Evolutionary conservation across 2,888 invertebrate species (phyloP).

Genomic region (Drosophila ustulata): DNA sequence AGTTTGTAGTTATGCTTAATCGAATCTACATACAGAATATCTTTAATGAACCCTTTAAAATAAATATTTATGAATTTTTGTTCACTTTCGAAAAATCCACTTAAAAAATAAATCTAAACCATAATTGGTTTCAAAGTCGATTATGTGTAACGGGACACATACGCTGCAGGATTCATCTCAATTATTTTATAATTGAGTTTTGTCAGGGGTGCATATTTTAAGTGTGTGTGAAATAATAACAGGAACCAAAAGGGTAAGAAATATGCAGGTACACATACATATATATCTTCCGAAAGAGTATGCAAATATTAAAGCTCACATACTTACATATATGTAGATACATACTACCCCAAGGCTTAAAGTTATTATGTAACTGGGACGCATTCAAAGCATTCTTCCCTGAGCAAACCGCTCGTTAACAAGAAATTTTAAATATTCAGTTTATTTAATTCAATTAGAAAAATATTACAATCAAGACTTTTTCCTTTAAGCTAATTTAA

Average conservation of each 20-base stretch:
- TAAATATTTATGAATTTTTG: neutral
- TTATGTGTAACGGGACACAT: slow-evolving; percentile 27
- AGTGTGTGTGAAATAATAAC: slow-evolving; percentile 21
- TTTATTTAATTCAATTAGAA: no score
- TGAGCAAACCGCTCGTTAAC: neutral
- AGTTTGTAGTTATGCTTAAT: neutral
- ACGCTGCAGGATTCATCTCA: slow-evolving; percentile 22
- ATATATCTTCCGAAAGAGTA: neutral
- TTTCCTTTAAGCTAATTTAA: no score
- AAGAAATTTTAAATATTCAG: neutral
- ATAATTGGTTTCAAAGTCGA: slow-evolving; percentile 35
- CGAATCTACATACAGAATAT: neutral
- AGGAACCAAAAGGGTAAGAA: slow-evolving; percentile 27
- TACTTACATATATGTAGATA: neutral
- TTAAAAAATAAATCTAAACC: slow-evolving; percentile 27
- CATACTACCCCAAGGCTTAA: neutral
- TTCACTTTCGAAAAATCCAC: slow-evolving; percentile 7
- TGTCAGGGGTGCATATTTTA: slow-evolving; percentile 48
- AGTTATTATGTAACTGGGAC: neutral
- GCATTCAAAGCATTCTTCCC: no score
- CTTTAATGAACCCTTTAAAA: neutral
- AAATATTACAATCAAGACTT: no score
- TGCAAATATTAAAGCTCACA: neutral
- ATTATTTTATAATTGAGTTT: slow-evolving; percentile 46
- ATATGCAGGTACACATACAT: neutral